Evolutionary conservation across 2,113 vertebrate species (phyloP).

Genomic region (Butorides virescens): DNA sequence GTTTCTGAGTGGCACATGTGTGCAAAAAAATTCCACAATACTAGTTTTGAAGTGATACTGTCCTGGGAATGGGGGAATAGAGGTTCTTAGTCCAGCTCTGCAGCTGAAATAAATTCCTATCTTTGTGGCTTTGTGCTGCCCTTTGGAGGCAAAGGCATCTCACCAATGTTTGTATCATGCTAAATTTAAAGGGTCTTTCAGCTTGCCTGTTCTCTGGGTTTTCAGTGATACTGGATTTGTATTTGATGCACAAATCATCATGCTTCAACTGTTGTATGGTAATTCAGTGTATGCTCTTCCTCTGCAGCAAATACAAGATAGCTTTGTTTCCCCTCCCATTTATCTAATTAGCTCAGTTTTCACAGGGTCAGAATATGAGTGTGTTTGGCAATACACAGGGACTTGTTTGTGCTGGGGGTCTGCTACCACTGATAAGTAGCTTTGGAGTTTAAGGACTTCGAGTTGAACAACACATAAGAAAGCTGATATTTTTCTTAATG

Average conservation of each 20-base stretch:
- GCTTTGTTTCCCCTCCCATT: not conserved
- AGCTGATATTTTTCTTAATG: not conserved
- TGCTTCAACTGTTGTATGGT: not conserved
- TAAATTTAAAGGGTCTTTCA: not conserved
- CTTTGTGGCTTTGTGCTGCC: not conserved
- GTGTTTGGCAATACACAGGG: not conserved
- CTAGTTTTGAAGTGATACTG: not conserved
- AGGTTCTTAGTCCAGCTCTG: not conserved
- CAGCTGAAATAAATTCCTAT: not conserved
- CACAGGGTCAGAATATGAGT: not conserved
- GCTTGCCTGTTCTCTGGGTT: not conserved
- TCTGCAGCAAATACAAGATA: not conserved
- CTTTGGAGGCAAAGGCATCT: not conserved
- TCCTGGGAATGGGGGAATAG: not conserved
- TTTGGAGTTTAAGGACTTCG: not conserved
- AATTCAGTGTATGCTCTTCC: not conserved
- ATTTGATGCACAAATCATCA: not conserved
- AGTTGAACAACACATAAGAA: not conserved
- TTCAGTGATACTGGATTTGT: not conserved
- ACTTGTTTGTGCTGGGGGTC: not conserved
- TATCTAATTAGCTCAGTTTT: not conserved
- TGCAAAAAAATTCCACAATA: not conserved
- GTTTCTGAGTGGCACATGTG: not conserved
- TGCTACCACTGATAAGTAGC: not conserved
- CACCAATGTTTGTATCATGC: not conserved